These are phyloP conservation scores for Halictus quadricinctus DNA, from an alignment of 2,888 invertebrate genomes.

Conservation along the genomic window DNA sequence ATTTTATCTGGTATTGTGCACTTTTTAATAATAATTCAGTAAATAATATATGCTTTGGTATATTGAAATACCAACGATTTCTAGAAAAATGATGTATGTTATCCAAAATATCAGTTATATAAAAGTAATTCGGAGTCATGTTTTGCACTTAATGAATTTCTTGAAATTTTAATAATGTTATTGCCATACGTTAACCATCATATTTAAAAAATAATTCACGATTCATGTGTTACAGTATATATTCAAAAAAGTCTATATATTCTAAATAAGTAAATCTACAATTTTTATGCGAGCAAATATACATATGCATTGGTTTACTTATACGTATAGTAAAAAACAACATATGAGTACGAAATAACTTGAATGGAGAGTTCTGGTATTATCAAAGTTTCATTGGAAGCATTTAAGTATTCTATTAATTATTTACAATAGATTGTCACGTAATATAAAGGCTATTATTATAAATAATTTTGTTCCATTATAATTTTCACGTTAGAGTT, in stretches of 20 bases:
- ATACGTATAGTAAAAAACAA: conserved; percentile 7
- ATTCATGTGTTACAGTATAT: background rate
- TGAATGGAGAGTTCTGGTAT: background rate
- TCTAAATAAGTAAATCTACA: conserved; percentile 13
- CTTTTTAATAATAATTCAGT: background rate
- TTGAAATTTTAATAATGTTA: background rate
- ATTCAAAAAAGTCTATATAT: background rate
- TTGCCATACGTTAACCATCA: background rate
- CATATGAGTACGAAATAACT: conserved; percentile 27
- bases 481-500: background rate
- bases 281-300: background rate
- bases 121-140: background rate
- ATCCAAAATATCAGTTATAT: conserved; percentile 9
- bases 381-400: background rate
- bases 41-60: background rate
- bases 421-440: background rate
- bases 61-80: background rate
- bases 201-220: background rate
- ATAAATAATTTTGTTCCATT: background rate
- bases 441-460: background rate
- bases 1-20: background rate
- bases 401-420: background rate
- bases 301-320: background rate
- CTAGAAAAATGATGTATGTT: background rate
- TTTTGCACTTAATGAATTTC: background rate